Conservation (phyloP, 2,888 invertebrate species). For the Heliothis peltigera region DNA sequence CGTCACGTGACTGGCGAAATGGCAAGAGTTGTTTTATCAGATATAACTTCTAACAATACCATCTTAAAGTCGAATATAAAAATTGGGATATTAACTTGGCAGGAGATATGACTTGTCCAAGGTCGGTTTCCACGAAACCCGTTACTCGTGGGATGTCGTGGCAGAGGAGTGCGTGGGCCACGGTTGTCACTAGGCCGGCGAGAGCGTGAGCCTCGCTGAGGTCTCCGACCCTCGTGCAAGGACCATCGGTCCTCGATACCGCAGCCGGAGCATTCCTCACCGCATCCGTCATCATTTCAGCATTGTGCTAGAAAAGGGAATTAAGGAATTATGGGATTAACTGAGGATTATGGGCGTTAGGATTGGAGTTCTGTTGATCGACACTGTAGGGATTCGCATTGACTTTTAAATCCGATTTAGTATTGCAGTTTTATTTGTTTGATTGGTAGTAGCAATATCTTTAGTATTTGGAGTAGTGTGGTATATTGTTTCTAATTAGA, state of each 20-base stretch:
- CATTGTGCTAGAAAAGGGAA: constrained; percentile 73
- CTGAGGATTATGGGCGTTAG: constrained; percentile 49
- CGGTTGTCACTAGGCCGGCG: constrained; percentile 79
- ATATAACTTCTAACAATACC: neutral
- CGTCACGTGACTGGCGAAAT: constrained; percentile 1
- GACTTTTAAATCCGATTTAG: constrained; percentile 34
- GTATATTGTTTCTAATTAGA: neutral
- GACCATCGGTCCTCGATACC: constrained; percentile 71
- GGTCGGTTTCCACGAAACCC: constrained; percentile 82
- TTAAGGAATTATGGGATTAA: constrained; percentile 48
- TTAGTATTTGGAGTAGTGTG: neutral
- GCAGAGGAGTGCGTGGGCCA: constrained; percentile 80
- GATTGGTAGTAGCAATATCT: constrained; percentile 11
- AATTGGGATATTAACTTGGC: constrained; percentile 72
- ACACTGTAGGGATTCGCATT: constrained; percentile 56
- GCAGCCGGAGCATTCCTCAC: constrained; percentile 74
- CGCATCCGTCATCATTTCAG: constrained; percentile 79
- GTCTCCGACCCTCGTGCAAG: constrained; percentile 74
- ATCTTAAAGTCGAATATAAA: neutral
- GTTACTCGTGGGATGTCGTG: constrained; percentile 78
- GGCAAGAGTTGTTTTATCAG: neutral
- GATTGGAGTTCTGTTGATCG: constrained; percentile 50
- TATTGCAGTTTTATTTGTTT: constrained; percentile 9
- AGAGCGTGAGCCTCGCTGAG: constrained; percentile 86
- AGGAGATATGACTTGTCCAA: constrained; percentile 79